phyloP scores from a whole-genome alignment of 2,797 vertebrate species.

The Mormyrops attenuatus region DNA sequence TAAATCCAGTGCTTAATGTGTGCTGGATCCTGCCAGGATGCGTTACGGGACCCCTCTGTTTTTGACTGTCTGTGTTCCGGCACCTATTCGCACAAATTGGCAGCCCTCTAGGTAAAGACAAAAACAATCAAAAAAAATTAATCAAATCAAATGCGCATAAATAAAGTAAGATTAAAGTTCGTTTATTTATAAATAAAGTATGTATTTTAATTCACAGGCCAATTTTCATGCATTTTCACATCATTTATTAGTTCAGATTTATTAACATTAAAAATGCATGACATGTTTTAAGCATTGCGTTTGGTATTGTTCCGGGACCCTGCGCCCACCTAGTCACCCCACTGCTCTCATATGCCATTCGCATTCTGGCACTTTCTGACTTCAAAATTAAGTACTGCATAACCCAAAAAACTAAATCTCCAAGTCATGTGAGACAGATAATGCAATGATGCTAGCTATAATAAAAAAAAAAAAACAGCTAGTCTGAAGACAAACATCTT shows the following conservation, averaged over 20 bases:
- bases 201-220: not conserved
- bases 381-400: not conserved
- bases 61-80: not conserved
- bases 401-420: not conserved
- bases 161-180: not conserved
- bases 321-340: not conserved
- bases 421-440: not conserved
- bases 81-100: not conserved
- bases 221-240: not conserved
- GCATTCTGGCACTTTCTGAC: not conserved
- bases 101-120: not conserved
- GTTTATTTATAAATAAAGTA: not conserved
- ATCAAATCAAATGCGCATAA: not conserved
- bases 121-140: not conserved
- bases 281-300: not conserved
- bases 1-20: not conserved
- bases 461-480: not conserved
- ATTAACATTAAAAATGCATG: not conserved
- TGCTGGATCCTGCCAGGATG: not conserved
- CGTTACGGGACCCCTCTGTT: not conserved
- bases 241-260: not conserved
- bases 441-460: not conserved
- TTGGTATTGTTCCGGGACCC: not conserved
- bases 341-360: not conserved
- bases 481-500: not conserved